Evolutionary conservation across 1,140 invertebrate genomes (phyloP).

Genomic region (Dendrolimus kikuchii): DNA sequence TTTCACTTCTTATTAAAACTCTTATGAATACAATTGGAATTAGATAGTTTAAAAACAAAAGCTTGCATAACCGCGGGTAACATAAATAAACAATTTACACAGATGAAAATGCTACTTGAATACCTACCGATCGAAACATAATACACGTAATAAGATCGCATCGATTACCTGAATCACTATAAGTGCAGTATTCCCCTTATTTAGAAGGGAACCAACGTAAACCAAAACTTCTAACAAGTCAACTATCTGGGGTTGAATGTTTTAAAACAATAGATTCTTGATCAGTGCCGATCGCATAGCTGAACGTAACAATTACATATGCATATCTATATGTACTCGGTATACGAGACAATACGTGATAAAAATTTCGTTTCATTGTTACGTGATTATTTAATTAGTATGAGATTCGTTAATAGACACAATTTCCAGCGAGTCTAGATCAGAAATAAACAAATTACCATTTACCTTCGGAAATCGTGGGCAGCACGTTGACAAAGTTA

Average conservation of each 20-base stretch:
- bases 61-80: background rate
- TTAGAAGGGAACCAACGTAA: constrained; percentile 5
- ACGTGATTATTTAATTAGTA: constrained; percentile 1
- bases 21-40: too few species aligned
- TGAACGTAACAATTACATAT: background rate
- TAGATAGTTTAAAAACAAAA: too few species aligned
- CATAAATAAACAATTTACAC: background rate
- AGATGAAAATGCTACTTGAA: background rate
- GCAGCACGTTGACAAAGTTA: constrained; percentile 66
- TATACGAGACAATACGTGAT: background rate
- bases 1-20: too few species aligned
- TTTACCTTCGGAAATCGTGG: constrained; percentile 65
- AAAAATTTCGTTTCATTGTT: background rate
- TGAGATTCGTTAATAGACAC: background rate
- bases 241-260: too few species aligned
- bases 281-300: too few species aligned
- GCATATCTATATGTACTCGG: background rate
- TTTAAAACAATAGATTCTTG: too few species aligned
- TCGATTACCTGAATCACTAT: constrained; percentile 25
- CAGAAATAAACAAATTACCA: background rate
- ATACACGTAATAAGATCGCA: constrained; percentile 26
- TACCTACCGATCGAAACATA: constrained; percentile 12
- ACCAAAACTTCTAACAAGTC: too few species aligned
- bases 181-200: constrained; percentile 20
- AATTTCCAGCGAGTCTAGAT: background rate